Evolutionary conservation across 2,888 invertebrate species (phyloP).

Genomic region (Theretra japonica): DNA sequence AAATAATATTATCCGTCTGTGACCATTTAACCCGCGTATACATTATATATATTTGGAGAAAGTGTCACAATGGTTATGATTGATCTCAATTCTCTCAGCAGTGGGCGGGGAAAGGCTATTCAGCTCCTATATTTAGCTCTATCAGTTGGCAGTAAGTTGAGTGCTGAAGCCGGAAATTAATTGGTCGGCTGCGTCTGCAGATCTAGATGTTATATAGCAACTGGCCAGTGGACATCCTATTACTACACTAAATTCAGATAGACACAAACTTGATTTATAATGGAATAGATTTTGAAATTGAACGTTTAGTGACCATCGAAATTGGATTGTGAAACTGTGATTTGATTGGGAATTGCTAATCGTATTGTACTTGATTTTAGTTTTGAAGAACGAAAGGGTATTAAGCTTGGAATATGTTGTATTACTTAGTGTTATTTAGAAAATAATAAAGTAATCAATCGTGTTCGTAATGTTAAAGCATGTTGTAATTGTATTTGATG

Average conservation of each 20-base stretch:
- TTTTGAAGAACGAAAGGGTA: too few relatives aligned
- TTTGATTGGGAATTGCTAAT: too few relatives aligned
- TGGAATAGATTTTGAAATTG: too few relatives aligned
- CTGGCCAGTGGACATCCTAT: neutral
- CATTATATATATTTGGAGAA: neutral
- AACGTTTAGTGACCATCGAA: too few relatives aligned
- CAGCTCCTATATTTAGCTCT: conserved; percentile 7
- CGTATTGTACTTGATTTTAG: too few relatives aligned
- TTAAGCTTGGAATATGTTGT: too few relatives aligned
- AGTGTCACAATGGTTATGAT: conserved; percentile 1
- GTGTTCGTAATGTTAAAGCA: too few relatives aligned
- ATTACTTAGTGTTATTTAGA: too few relatives aligned
- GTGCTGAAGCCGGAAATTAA: conserved; percentile 37
- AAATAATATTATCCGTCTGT: neutral
- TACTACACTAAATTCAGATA: neutral
- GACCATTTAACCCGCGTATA: neutral
- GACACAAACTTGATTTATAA: neutral
- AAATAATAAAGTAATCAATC: too few relatives aligned
- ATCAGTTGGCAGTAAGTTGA: neutral
- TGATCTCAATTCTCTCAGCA: neutral
- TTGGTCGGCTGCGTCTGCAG: conserved; percentile 32
- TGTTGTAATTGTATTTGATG: too few relatives aligned
- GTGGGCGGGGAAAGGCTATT: conserved; percentile 19
- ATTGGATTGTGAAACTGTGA: too few relatives aligned
- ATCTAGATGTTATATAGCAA: neutral